Evolutionary conservation across 2,797 vertebrate genomes (phyloP).

Genomic region (Myiotriccus ornatus): DNA sequence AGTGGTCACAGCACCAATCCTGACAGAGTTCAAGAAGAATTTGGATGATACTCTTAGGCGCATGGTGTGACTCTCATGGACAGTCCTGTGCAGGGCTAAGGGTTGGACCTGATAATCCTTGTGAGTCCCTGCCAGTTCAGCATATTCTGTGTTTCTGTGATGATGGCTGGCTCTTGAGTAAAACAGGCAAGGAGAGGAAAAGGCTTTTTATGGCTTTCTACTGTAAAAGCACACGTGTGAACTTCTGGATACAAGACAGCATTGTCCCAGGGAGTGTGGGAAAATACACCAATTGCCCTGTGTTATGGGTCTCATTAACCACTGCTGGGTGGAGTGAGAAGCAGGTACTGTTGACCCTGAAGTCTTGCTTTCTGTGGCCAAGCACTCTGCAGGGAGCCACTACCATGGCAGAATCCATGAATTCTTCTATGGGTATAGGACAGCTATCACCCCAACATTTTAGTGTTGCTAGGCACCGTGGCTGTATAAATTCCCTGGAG

Average conservation of each 20-base stretch:
- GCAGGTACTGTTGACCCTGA: background rate
- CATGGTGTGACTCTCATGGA: background rate
- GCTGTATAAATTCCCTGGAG: background rate
- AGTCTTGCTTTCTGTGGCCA: background rate
- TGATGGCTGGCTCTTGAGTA: background rate
- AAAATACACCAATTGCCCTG: background rate
- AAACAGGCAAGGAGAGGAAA: background rate
- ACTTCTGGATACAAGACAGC: background rate
- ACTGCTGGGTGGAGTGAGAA: background rate
- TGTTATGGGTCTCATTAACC: background rate
- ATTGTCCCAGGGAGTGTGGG: background rate
- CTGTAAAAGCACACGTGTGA: background rate
- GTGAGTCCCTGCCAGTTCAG: background rate
- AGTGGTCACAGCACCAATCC: background rate
- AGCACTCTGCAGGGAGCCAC: background rate
- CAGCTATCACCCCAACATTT: background rate
- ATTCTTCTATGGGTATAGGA: background rate
- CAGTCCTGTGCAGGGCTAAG: background rate
- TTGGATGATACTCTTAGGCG: background rate
- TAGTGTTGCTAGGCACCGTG: rapidly evolving
- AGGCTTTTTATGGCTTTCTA: background rate
- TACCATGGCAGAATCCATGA: background rate
- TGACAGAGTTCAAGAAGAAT: background rate
- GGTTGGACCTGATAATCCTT: background rate
- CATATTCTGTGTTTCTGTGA: background rate